Conservation (phyloP, 2,113 vertebrate species). For the Beaufortia kweichowensis region DNA sequence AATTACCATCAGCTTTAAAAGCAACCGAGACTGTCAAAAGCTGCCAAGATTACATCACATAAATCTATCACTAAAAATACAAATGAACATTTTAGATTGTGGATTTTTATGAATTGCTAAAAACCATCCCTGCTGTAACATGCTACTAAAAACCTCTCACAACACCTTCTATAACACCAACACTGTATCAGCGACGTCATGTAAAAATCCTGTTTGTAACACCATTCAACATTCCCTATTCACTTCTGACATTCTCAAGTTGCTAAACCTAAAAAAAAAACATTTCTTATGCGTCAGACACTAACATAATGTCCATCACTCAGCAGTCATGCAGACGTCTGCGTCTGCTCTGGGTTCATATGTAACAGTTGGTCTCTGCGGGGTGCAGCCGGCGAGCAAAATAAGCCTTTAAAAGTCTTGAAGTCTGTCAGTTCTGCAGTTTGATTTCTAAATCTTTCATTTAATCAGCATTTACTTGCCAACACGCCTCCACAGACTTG, state of each 20-base stretch:
- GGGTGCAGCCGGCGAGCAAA: background rate
- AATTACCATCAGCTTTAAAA: slow-evolving; percentile 8
- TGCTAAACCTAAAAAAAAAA: background rate
- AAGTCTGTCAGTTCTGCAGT: background rate
- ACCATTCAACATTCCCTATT: slow-evolving; percentile 3
- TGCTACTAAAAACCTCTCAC: too few relatives aligned
- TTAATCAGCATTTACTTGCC: background rate
- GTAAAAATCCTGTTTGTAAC: background rate
- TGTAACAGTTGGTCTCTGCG: background rate
- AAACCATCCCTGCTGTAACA: too few relatives aligned
- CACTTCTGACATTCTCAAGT: slow-evolving; percentile 4
- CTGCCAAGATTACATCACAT: slow-evolving; percentile 1
- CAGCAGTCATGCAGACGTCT: background rate
- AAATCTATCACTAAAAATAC: background rate
- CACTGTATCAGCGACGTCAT: too few relatives aligned
- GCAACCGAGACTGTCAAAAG: background rate
- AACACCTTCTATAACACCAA: too few relatives aligned
- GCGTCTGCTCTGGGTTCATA: background rate
- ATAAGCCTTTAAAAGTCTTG: slow-evolving; percentile 15
- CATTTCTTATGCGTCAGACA: background rate
- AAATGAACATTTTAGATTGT: background rate
- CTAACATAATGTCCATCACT: slow-evolving; percentile 27
- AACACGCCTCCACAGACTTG: background rate
- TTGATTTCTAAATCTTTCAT: background rate
- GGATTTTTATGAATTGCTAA: too few relatives aligned